These are phyloP conservation scores for Girardia tigrina DNA, from an alignment of 2,888 invertebrate species.

Conservation along the genomic window DNA sequence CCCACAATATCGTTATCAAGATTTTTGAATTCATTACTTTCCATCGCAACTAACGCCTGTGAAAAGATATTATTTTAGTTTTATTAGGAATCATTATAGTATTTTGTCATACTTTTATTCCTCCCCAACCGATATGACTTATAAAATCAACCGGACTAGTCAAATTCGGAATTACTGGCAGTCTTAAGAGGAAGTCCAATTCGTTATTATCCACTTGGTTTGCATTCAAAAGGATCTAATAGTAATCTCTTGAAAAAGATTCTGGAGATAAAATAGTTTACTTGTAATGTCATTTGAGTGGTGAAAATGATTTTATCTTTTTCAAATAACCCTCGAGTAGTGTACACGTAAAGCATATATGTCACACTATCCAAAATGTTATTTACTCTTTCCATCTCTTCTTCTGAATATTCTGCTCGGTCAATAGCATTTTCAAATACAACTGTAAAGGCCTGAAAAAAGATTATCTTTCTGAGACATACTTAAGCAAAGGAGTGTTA, in stretches of 20 bases:
- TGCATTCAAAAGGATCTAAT: constrained; percentile 58
- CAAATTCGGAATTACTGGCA: constrained; percentile 78
- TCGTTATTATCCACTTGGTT: constrained; percentile 72
- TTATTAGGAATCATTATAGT: not conserved
- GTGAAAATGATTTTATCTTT: constrained; percentile 88
- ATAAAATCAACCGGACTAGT: constrained; percentile 86
- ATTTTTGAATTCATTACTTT: constrained; percentile 75
- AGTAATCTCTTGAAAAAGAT: not conserved
- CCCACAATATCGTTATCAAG: constrained; percentile 86
- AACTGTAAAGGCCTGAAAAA: constrained; percentile 69
- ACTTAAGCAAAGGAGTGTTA: not conserved
- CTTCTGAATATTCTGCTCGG: constrained; percentile 67
- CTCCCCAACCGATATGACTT: constrained; percentile 80
- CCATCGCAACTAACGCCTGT: constrained; percentile 30
- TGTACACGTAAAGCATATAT: constrained; percentile 83
- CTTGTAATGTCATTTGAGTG: constrained; percentile 86
- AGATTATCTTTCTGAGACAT: not conserved
- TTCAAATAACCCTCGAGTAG: constrained; percentile 80
- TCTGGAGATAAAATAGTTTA: constrained; percentile 45
- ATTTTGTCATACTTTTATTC: constrained; percentile 58
- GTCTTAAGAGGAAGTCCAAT: constrained; percentile 76
- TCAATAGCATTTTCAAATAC: constrained; percentile 90
- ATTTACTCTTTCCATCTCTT: constrained; percentile 64
- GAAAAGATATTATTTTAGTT: not conserved
- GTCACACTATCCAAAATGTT: constrained; percentile 86